Evolutionary conservation across 2,797 vertebrate genomes (phyloP).

Genomic region (Myripristis murdjan): DNA sequence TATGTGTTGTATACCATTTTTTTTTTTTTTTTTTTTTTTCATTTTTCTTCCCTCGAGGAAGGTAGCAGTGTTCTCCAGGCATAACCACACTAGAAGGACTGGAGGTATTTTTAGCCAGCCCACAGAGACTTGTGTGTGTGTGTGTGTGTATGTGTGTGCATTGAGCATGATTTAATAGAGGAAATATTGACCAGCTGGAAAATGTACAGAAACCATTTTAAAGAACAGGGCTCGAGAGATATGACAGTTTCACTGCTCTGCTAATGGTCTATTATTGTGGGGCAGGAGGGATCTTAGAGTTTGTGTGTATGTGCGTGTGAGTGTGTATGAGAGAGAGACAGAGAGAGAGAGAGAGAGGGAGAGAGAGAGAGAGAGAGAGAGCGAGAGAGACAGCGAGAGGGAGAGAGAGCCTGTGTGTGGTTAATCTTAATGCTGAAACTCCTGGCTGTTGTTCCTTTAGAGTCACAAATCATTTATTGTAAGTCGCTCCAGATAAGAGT

Average conservation of each 20-base stretch:
- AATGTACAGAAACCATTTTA: conserved; percentile 66
- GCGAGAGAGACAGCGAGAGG: too few species aligned
- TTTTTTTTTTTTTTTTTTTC: conserved; percentile 20
- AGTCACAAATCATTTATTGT: conserved; percentile 31
- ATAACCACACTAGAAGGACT: conserved; percentile 54
- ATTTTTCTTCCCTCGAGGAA: conserved; percentile 37
- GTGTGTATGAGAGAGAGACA: conserved; percentile 20
- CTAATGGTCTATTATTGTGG: conserved; percentile 50
- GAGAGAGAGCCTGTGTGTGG: conserved; percentile 16
- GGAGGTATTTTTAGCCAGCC: conserved; percentile 67
- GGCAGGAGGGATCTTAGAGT: conserved; percentile 30
- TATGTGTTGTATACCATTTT: conserved; percentile 13
- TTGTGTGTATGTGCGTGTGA: conserved; percentile 6
- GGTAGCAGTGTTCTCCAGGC: conserved; percentile 41
- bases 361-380: too few species aligned
- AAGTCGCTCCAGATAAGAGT: conserved; percentile 13
- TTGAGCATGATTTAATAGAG: conserved; percentile 64
- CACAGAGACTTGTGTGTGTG: conserved; percentile 4
- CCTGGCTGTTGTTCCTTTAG: conserved; percentile 23
- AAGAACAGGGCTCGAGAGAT: conserved; percentile 42
- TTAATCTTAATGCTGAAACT: conserved; percentile 29
- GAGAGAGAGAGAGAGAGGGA: too few species aligned
- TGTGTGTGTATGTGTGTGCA: conserved; percentile 17
- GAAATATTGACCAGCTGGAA: conserved; percentile 77
- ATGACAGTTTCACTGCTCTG: conserved; percentile 41